These are phyloP conservation scores for Paramormyrops kingsleyae DNA, from an alignment of 2,113 vertebrate genomes.

Conservation along the genomic window DNA sequence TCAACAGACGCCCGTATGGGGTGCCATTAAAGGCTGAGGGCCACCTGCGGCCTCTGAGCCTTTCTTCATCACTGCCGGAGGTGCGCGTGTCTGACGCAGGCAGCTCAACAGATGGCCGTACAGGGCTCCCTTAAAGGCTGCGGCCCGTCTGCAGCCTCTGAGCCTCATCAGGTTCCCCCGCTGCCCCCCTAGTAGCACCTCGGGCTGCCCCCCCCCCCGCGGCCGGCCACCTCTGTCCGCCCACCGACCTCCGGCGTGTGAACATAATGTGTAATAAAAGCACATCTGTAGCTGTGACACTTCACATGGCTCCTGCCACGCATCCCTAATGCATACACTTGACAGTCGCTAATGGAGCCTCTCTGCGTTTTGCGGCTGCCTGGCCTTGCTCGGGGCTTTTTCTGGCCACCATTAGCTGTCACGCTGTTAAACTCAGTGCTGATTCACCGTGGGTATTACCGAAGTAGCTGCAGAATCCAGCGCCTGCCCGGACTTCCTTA, in stretches of 20 bases:
- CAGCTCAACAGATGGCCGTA: slow-evolving; percentile 17
- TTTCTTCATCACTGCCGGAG: not conserved
- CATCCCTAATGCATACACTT: not conserved
- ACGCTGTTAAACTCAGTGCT: not conserved
- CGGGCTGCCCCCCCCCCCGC: not conserved
- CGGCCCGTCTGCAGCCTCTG: slow-evolving; percentile 32
- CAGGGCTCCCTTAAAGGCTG: slow-evolving; percentile 30
- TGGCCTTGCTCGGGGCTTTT: not conserved
- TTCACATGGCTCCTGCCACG: not conserved
- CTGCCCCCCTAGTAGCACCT: slow-evolving; percentile 6
- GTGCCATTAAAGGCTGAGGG: slow-evolving; percentile 28
- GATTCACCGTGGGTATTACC: not conserved
- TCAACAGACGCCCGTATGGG: slow-evolving; percentile 21
- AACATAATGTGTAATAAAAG: not conserved
- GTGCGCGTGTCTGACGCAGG: not conserved
- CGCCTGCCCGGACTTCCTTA: not conserved
- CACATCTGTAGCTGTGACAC: not conserved
- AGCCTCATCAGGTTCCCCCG: slow-evolving; percentile 23
- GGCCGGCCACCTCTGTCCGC: not conserved
- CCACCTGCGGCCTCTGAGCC: not conserved
- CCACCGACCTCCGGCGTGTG: not conserved
- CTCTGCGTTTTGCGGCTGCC: not conserved
- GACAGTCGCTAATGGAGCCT: not conserved
- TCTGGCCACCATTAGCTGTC: not conserved
- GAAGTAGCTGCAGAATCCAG: not conserved